phyloP scores from a whole-genome alignment of 2,888 invertebrate species.

The Agrotis puta region DNA sequence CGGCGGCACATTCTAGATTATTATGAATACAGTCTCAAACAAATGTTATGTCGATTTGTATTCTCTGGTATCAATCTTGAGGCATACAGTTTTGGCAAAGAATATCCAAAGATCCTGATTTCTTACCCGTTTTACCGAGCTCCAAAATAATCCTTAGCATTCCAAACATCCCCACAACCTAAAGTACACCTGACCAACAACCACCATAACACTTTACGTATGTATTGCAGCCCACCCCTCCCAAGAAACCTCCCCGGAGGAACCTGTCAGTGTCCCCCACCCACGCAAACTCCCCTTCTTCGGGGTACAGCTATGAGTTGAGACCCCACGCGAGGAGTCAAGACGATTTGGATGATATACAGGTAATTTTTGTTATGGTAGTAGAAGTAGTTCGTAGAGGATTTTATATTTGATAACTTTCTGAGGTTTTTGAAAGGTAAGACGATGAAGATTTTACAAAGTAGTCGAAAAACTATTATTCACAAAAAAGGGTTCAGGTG shows the following conservation, averaged over 20 bases:
- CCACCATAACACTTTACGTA: constrained; percentile 57
- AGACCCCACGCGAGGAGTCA: constrained; percentile 93
- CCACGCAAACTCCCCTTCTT: constrained; percentile 92
- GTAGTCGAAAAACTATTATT: neutral
- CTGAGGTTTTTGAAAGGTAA: constrained; percentile 28
- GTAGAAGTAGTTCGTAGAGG: neutral
- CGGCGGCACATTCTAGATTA: too few relatives aligned
- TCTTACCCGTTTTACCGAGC: neutral
- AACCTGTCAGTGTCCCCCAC: constrained; percentile 97
- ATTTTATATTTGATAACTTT: neutral
- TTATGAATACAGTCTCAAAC: neutral
- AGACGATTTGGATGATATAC: constrained; percentile 93
- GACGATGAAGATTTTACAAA: neutral
- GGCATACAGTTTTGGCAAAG: neutral
- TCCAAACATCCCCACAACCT: neutral
- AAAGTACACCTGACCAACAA: constrained; percentile 15
- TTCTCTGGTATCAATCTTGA: neutral
- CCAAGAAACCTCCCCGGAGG: constrained; percentile 96
- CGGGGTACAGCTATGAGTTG: constrained; percentile 91
- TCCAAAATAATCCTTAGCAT: neutral
- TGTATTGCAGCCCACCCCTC: constrained; percentile 94
- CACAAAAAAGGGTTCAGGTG: too few relatives aligned
- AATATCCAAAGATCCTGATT: neutral
- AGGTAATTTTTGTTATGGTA: constrained; percentile 75
- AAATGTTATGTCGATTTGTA: neutral